These are phyloP conservation scores for Apostichopus parvimensis DNA, from an alignment of 35 echinoderm and acorn worm species.

Conservation along the genomic window DNA sequence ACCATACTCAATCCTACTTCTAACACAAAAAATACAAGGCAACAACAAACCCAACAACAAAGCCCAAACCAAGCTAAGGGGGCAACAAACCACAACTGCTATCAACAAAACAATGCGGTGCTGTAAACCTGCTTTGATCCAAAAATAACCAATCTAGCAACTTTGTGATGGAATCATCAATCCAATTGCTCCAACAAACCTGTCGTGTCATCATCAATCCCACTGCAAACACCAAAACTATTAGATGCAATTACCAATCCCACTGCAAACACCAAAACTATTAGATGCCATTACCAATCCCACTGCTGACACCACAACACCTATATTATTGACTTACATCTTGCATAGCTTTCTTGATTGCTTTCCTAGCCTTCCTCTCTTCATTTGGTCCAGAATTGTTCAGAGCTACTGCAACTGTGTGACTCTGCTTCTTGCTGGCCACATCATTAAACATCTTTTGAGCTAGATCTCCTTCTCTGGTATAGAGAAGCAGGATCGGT, in stretches of 20 bases:
- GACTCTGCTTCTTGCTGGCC: constrained; percentile 80
- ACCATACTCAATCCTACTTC: too few relatives aligned
- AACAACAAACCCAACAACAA: too few relatives aligned
- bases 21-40: too few relatives aligned
- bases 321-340: constrained; percentile 59
- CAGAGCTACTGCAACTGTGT: constrained; percentile 53
- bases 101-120: too few relatives aligned
- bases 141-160: too few relatives aligned
- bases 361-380: constrained; percentile 69
- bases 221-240: neutral
- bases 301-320: neutral
- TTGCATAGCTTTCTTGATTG: constrained; percentile 86
- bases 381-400: constrained; percentile 78
- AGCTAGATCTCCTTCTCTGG: constrained; percentile 82
- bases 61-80: too few relatives aligned
- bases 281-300: neutral
- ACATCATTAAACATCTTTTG: constrained; percentile 82
- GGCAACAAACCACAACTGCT: too few relatives aligned
- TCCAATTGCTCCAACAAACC: neutral
- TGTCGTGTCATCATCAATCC: neutral
- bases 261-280: too few relatives aligned
- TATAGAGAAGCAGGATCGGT: constrained; percentile 88
- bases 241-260: too few relatives aligned
- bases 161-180: neutral
- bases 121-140: too few relatives aligned